Conservation (phyloP, 2,113 vertebrate genomes). For the Erpornis zantholeuca region DNA sequence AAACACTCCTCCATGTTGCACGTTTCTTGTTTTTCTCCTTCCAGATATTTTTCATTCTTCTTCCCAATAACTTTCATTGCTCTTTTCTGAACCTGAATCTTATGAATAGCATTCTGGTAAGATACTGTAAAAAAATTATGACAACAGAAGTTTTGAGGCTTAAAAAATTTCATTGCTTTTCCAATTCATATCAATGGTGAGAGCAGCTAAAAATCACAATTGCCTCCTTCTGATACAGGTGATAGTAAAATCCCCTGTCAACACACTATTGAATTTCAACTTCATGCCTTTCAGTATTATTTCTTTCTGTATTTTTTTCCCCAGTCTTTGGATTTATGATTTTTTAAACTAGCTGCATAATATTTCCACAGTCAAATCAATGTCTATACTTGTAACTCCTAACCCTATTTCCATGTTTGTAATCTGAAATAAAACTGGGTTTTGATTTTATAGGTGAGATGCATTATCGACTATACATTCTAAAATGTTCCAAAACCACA, state of each 20-base stretch:
- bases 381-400: background rate
- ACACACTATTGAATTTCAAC: background rate
- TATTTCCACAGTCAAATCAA: background rate
- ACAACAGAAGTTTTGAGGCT: background rate
- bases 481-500: background rate
- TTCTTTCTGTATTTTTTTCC: background rate
- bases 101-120: background rate
- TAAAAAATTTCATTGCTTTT: background rate
- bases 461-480: rapidly evolving
- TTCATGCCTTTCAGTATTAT: background rate
- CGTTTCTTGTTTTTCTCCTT: background rate
- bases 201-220: background rate
- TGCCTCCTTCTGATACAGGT: background rate
- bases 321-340: background rate
- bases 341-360: background rate
- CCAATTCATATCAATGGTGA: background rate
- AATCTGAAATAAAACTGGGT: background rate
- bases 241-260: background rate
- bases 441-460: background rate
- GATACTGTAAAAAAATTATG: background rate
- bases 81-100: background rate
- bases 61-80: background rate
- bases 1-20: background rate
- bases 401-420: background rate
- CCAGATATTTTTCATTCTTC: background rate